A percentile compares a stretch with the other conserved stretches of the same genome.
Evolutionary conservation across 2,797 vertebrate genomes (phyloP).

Genomic region (Poeciliopsis paucimaculata): DNA sequence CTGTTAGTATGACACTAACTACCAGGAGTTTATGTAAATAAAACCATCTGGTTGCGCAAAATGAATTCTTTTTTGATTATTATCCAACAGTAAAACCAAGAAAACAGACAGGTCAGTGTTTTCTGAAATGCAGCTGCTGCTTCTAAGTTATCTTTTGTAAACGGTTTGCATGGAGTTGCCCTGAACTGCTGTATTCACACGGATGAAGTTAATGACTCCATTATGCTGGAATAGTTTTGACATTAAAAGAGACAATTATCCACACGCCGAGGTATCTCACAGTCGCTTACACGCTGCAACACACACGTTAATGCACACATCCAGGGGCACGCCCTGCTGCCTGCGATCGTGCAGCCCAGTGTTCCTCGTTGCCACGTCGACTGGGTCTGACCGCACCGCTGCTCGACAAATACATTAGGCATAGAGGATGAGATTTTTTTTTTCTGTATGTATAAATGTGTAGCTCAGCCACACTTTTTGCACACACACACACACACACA

Average conservation of each 20-base stretch:
- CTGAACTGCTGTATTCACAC: slow-evolving; percentile 19
- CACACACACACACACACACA: slow-evolving; percentile 11
- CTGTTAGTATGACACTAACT: not conserved
- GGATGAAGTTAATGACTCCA: slow-evolving; percentile 29
- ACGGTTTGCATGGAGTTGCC: not conserved
- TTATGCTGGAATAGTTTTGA: not conserved
- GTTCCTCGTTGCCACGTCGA: not conserved
- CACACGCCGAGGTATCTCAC: slow-evolving; percentile 24
- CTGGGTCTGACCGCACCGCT: slow-evolving; percentile 13
- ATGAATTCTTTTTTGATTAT: not conserved
- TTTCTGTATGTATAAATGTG: slow-evolving; percentile 15
- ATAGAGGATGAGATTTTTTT: slow-evolving; percentile 28
- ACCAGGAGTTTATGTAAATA: slow-evolving; percentile 1
- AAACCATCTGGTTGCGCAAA: not conserved
- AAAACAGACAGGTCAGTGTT: not conserved
- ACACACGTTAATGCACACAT: slow-evolving; percentile 13
- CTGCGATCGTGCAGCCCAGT: slow-evolving; percentile 2
- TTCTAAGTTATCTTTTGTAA: not conserved
- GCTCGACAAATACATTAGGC: slow-evolving; percentile 52
- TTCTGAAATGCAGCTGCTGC: not conserved
- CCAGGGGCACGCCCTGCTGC: slow-evolving; percentile 40
- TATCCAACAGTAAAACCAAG: not conserved
- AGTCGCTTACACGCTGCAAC: slow-evolving; percentile 1
- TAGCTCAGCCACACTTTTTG: slow-evolving; percentile 27
- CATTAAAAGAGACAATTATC: slow-evolving; percentile 32